Evolutionary conservation across 2,888 invertebrate genomes (phyloP), one percentile per base, ranked within the genome.

Genomic region (Mesoligia furuncula): DNA sequence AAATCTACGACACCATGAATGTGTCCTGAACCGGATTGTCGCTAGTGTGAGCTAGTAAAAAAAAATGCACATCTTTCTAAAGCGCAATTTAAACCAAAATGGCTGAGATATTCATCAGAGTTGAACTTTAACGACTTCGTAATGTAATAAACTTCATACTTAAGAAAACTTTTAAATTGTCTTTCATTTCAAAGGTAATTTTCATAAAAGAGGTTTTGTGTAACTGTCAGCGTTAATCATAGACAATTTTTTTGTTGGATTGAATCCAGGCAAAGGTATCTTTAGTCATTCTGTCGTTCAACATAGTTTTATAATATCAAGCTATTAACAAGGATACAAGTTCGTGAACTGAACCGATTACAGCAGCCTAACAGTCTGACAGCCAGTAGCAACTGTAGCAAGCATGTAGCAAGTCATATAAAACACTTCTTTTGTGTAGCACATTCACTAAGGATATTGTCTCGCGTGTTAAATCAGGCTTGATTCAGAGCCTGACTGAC

Each of bases 391-490:
- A 83, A 80, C 31, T 57, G 13, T 42, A 68, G 64, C 75, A 78
- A 81, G 68, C 79, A 54, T 77, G 62, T 57, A 81, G 65, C 75
- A 76, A 79, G 75, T 81, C 81, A 80, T 79, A 45, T 65, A 79
- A 75, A 74, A 80, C 36, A 79, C 31, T 79, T 83, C 82, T 82
- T 87, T 88, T 88, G 79, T 88, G 66, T 68, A 13, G n/a, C 48
- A 39, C 65, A 70, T 80, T 87, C 77, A 85, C 87, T 84, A 85
- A 39, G 75, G 65, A 85, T 84, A 87, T 81, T 84, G 86, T 85
- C 75, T 70, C 57, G 48, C 65, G 72, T 79, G 68, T 75, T 79
- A 85, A 85, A 82, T 86, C 76, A 88, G 48, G 69, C 72, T 39
- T 73, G 65, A 85, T 84, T 84, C 77, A 83, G 20, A 73, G 75